These are phyloP conservation scores for Sylvilagus floridanus DNA, from an alignment of 2,797 vertebrate genomes.

Conservation along the genomic window DNA sequence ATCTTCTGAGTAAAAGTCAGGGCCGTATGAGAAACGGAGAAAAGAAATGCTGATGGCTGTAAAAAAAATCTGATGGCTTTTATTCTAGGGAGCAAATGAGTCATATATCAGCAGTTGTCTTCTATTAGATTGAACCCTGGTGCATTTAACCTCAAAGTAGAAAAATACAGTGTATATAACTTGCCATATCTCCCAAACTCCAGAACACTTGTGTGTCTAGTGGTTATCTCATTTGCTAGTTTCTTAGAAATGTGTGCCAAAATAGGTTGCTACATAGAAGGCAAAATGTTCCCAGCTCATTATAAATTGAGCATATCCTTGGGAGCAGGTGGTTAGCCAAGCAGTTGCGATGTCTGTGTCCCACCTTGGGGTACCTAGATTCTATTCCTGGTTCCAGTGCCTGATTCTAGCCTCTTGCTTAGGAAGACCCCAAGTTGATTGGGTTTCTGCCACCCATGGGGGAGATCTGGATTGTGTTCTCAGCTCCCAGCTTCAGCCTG, in stretches of 20 bases:
- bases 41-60: not conserved
- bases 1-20: constrained; percentile 1
- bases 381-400: too few relatives aligned
- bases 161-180: not conserved
- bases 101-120: not conserved
- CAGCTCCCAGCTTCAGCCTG: too few relatives aligned
- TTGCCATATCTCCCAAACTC: not conserved
- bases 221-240: constrained; percentile 43
- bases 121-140: not conserved
- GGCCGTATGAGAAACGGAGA: not conserved
- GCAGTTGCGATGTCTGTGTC: too few relatives aligned
- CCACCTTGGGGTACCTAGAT: too few relatives aligned
- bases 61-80: not conserved
- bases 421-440: too few relatives aligned
- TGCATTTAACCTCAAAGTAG: not conserved
- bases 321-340: too few relatives aligned
- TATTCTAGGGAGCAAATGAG: not conserved
- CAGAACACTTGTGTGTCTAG: not conserved
- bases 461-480: too few relatives aligned
- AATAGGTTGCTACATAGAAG: not conserved
- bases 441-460: too few relatives aligned
- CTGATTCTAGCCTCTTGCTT: too few relatives aligned
- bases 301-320: constrained; percentile 53
- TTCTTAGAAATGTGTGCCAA: constrained; percentile 32
- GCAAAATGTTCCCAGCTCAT: constrained; percentile 66